phyloP scores from a whole-genome alignment of 2,797 vertebrate genomes.

The Microcaecilia unicolor region DNA sequence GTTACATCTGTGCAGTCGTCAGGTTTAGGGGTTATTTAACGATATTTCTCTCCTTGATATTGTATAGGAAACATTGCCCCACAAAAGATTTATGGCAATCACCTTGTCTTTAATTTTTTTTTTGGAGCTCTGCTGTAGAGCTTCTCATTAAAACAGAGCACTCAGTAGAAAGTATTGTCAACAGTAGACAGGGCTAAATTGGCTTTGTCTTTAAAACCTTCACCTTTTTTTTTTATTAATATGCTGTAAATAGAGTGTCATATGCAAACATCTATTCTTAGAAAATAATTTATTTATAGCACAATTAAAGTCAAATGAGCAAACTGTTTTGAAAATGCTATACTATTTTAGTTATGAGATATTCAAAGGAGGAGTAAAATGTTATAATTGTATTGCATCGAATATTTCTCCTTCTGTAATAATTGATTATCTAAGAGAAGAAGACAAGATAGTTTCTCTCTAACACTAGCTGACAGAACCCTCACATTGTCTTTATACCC shows the following conservation, averaged over 20 bases:
- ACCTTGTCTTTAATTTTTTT: constrained; percentile 40
- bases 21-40: constrained; percentile 64
- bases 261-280: neutral
- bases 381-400: neutral
- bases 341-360: neutral
- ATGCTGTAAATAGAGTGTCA: neutral
- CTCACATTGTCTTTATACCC: constrained; percentile 9
- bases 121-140: neutral
- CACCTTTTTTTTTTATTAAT: no score
- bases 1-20: constrained; percentile 60
- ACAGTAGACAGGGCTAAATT: constrained; percentile 18
- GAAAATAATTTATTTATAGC: neutral
- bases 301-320: neutral
- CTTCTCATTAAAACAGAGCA: no score
- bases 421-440: constrained; percentile 3
- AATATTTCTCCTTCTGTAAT: constrained; percentile 10
- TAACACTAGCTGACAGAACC: neutral
- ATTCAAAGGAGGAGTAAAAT: neutral
- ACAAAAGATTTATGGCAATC: constrained; percentile 55
- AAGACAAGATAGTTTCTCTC: neutral
- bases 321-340: no score
- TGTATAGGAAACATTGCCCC: constrained; percentile 49
- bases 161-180: no score
- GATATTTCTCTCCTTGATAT: constrained; percentile 60
- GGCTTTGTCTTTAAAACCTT: neutral